Conservation (phyloP, 2,113 vertebrate genomes). For the Hymenochirus boettgeri region DNA sequence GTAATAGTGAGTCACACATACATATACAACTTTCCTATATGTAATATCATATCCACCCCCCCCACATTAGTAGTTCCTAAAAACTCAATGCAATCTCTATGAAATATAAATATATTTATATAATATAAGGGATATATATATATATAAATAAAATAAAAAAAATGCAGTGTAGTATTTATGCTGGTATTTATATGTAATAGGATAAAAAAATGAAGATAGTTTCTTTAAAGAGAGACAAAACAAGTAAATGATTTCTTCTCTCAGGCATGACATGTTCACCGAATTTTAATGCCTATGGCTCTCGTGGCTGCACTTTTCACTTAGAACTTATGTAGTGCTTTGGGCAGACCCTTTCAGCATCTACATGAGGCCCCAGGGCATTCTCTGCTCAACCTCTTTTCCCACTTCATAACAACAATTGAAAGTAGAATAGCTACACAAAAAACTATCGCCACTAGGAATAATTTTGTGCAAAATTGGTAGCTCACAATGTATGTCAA, state of each 20-base stretch:
- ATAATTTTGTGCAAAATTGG: conserved; percentile 44
- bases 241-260: conserved; percentile 26
- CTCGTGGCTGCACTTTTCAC: conserved; percentile 39
- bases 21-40: no score
- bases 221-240: conserved; percentile 22
- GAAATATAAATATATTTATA: no score
- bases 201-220: not conserved
- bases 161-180: no score
- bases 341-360: conserved; percentile 40
- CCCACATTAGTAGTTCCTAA: no score
- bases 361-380: conserved; percentile 34
- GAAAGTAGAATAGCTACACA: conserved; percentile 42
- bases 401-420: conserved; percentile 44
- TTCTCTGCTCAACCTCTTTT: conserved; percentile 41
- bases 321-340: conserved; percentile 38
- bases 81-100: no score
- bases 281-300: conserved; percentile 33
- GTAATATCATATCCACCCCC: no score
- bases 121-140: no score
- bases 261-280: conserved; percentile 23
- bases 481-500: conserved; percentile 33
- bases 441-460: conserved; percentile 40
- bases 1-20: no score
- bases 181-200: not conserved
- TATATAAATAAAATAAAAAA: no score